These are phyloP conservation scores for Pocillopora damicornis DNA, from an alignment of 64 coral and sea anemone species.

Conservation along the genomic window DNA sequence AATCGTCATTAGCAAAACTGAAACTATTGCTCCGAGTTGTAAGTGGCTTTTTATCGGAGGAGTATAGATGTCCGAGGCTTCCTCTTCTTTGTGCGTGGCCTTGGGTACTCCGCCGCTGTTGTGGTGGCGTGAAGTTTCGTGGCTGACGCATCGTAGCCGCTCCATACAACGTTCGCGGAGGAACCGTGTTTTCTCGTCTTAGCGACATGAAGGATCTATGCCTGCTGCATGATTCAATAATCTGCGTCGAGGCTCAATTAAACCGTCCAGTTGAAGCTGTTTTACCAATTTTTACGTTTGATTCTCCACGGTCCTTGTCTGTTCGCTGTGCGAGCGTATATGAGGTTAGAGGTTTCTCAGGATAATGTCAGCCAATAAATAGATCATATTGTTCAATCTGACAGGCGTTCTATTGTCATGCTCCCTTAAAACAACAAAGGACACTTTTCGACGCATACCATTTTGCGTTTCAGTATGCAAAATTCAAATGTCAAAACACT, in stretches of 20 bases:
- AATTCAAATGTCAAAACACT: constrained; percentile 35
- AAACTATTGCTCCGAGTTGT: constrained; percentile 42
- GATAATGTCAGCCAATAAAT: constrained; percentile 32
- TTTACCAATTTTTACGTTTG: not conserved
- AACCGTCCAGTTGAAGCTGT: not conserved
- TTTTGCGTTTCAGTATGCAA: constrained; percentile 16
- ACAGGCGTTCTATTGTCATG: constrained; percentile 29
- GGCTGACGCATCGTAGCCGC: constrained; percentile 21
- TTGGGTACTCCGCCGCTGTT: not conserved
- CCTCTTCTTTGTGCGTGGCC: not conserved
- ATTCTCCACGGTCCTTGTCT: not conserved
- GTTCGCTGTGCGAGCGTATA: not conserved
- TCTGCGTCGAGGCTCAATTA: not conserved
- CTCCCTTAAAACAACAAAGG: constrained; percentile 23
- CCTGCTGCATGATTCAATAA: not conserved
- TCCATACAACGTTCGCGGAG: not conserved
- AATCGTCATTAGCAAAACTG: not conserved
- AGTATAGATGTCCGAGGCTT: not conserved
- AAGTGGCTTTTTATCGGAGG: not conserved
- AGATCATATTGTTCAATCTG: constrained; percentile 45
- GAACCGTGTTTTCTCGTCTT: constrained; percentile 14
- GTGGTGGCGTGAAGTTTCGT: constrained; percentile 9
- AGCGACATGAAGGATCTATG: not conserved
- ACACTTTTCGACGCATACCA: constrained; percentile 5
- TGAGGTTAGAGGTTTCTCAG: constrained; percentile 25